Base-by-base conservation (phyloP, 2,888 invertebrate species). In the Bombyx huttoni region DNA sequence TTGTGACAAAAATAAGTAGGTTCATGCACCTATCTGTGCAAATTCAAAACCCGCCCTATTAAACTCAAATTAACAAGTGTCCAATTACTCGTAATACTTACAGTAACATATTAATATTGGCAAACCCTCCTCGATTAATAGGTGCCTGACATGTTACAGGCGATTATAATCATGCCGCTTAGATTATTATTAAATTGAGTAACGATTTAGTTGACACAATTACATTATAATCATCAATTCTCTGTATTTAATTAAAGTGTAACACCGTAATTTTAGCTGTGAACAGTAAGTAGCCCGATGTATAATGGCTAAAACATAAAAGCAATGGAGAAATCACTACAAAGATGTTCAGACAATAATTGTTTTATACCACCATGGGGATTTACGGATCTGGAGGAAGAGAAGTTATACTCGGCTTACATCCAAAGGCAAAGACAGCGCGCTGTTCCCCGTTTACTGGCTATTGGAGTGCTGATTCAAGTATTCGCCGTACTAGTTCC, bases 341-440 rank as follows among this genome's bases (percentile, higher is more conserved):
- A 72, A 50, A 73, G 73, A 60, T 70, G 65, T 60, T 59, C 68
- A 49, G 68, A 67, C 56, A 70, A 71, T 67, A 65, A 66, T 56
- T 81, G 73, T 63, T 64, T 79, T 53, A 67, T 75, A 49, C 81
- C 84, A 50, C 81, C 83, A 67, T 86, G 85, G 83, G 77, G 79
- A 13, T 85, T 85, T 62, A 59, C 66, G 52, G 78, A 79, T 52
- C 57, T 69, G 53, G 76, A 78, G 63, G 87, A 87, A 61, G 87
- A 87, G 61, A 72, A 74, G 60, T 60, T 87, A 52, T 87, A 84
- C 58, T 62, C 74, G 51, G 75, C 81, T 51, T 87, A 87, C 58
- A 85, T 84, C 5, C 75, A 73, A 58, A 70, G 78, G 34, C 87
- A 85, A 62, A 73, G 80, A 52, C 80, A 85, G 61, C 72, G 81